phyloP scores from a whole-genome alignment of 2,888 invertebrate genomes.

The Cryptus armator region DNA sequence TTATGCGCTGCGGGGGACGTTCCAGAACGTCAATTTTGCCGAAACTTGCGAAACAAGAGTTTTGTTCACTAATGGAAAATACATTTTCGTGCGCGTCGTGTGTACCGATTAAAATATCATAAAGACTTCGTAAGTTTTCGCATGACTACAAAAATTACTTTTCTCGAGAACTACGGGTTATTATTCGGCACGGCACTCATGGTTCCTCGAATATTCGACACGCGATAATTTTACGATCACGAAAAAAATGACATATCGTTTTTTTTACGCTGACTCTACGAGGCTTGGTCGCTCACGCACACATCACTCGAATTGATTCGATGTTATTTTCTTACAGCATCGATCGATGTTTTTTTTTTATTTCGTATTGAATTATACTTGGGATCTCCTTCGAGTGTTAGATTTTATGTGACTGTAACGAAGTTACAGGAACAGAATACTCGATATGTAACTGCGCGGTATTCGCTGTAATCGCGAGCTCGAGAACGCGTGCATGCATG shows the following conservation, averaged over 20 bases:
- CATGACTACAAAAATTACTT: background rate
- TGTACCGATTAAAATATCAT: background rate
- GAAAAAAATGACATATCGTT: too few species aligned
- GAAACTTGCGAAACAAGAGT: background rate
- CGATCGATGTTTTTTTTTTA: background rate
- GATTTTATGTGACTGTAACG: background rate
- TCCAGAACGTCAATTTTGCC: background rate
- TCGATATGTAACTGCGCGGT: background rate
- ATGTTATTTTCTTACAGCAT: background rate
- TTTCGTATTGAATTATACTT: background rate
- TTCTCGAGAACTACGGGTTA: background rate
- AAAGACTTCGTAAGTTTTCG: background rate
- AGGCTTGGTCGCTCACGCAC: background rate
- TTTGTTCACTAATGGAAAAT: background rate
- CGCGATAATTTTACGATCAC: too few species aligned
- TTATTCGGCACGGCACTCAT: background rate
- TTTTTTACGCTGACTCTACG: too few species aligned
- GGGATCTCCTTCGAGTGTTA: background rate
- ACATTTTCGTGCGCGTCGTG: background rate
- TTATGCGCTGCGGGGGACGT: background rate
- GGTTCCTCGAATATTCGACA: too few species aligned
- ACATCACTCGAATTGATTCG: background rate
- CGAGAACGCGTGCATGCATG: conserved; percentile 36
- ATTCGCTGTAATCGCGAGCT: conserved; percentile 13
- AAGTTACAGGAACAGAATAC: background rate